Evolutionary conservation across 2,113 vertebrate species (phyloP), one percentile per base, ranked within the genome.

Genomic region (Petroica traversi): DNA sequence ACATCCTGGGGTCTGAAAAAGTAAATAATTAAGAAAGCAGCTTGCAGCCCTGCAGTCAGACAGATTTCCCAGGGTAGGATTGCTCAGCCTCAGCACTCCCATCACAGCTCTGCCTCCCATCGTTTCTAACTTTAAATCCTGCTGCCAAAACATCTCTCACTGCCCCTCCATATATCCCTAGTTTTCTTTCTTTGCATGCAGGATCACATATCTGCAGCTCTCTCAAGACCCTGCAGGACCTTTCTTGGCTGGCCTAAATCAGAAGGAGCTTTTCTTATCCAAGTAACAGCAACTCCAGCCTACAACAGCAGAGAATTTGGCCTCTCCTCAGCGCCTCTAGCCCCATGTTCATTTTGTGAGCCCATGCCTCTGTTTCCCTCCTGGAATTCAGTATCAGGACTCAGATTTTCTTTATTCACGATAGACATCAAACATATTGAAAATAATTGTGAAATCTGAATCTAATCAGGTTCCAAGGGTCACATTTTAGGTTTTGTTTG

Each of bases 221-320:
- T 93, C 92, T 79, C 89, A 93, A 95, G 95, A 95, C 86, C 68
- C 71, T 69, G 61, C 25, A 88, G 48, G 87, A 81, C 73, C 83
- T 88, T 78, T 83, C 64, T 94, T 76, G 82, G 75, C 85, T 92
- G 63, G 22, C 25, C 9, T 74, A 61, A 89, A 79, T 68, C 55
- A 76, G 38, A 77, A 62, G 16, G 17, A 91, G 49, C 17, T 33
- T 88, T 76, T 52, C n/a, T 77, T 69, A 68, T 59, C 43, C 52
- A 66, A 93, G 38, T 33, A 78, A 90, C n/a, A 76, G 36, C 14
- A 62, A 62, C 38, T 89, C 18, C 75, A 90, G 90, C 19, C 72
- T 63, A 34, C 19, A 86, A 31, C 8, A 93, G 51, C 28, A 86
- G 31, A 78, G 48, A 57, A 45, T 48, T 74, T 57, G 43, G 48